Evolutionary conservation across 2,113 vertebrate species (phyloP).

Genomic region (Cyanoderma ruficeps): DNA sequence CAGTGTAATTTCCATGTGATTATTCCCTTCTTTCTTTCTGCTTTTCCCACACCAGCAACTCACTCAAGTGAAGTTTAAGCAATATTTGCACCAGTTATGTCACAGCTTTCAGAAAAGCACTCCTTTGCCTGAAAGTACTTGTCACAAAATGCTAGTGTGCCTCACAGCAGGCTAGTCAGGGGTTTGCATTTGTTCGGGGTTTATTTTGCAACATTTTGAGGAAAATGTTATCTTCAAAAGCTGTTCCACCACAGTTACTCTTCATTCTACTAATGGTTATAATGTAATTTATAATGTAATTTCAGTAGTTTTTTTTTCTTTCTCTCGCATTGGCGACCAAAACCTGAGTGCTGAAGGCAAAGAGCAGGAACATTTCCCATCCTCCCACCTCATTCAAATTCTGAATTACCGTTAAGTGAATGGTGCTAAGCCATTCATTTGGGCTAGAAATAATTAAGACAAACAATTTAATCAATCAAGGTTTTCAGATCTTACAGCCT

Average conservation of each 20-base stretch:
- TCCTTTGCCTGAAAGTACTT: background rate
- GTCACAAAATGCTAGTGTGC: background rate
- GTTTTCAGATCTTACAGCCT: slow-evolving; percentile 11
- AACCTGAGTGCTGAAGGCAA: background rate
- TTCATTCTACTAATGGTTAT: background rate
- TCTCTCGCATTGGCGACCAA: background rate
- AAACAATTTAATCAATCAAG: background rate
- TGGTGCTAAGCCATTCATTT: background rate
- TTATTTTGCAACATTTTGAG: background rate
- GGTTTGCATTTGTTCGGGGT: fast-evolving
- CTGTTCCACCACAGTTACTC: background rate
- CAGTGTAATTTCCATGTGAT: background rate
- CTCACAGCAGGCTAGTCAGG: fast-evolving
- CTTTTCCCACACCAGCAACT: background rate
- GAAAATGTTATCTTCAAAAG: background rate
- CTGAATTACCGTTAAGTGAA: background rate
- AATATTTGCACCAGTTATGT: background rate
- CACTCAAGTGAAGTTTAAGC: background rate
- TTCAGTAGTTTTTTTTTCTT: background rate
- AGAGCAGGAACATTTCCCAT: background rate
- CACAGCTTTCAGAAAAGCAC: background rate
- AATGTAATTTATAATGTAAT: background rate
- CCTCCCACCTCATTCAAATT: background rate
- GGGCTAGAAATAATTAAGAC: slow-evolving; percentile 27
- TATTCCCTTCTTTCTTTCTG: background rate